Evolutionary conservation across 2,113 vertebrate genomes (phyloP), one percentile per base, ranked within the genome.

Genomic region (Nannospalax galili): DNA sequence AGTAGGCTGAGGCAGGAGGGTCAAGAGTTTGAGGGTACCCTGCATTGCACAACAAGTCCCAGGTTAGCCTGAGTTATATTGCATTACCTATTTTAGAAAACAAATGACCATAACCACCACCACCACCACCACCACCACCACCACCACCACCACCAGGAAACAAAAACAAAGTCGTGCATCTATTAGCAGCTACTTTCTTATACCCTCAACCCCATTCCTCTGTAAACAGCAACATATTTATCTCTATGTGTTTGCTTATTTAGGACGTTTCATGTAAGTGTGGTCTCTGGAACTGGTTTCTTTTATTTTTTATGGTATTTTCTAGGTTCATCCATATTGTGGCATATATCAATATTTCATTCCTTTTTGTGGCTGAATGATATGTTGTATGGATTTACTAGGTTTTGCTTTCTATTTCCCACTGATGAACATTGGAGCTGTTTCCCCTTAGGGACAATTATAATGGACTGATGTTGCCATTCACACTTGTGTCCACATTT

Each of bases 221-320:
- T 42, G 30, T 28, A 90, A 62, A 40, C 17, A 67, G 48, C 28
- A 74, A 72, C 37, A 7, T n/a, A 28, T n/a, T 60, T 90, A 6
- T 75, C 42, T 89, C 60, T 56, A 17, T 75, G 22, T 40, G 58
- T 88, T 80, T 69, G 8, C 28, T 52, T 45, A n/a, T 40, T 92
- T 69, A 74, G 45, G n/a, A 65, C 11, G 81, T 52, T 95, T 94
- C 32, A 58, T 81, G 14, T 69, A 91, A 92, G 77, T 70, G 12
- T 88, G 40, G 19, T 67, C 56, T 94, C 88, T 56, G 15, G 72
- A 65, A 67, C 20, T 84, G 20, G 8, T 40, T 90, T 89, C 45
- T 96, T 93, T 88, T 37, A 52, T 73, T 95, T 73, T 24, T n/a
- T 32, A 17, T 69, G 67, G 90, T 84, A 52, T 92, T 91, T 93